Conservation (phyloP, 2,888 invertebrate species). For the Macaria notata region DNA sequence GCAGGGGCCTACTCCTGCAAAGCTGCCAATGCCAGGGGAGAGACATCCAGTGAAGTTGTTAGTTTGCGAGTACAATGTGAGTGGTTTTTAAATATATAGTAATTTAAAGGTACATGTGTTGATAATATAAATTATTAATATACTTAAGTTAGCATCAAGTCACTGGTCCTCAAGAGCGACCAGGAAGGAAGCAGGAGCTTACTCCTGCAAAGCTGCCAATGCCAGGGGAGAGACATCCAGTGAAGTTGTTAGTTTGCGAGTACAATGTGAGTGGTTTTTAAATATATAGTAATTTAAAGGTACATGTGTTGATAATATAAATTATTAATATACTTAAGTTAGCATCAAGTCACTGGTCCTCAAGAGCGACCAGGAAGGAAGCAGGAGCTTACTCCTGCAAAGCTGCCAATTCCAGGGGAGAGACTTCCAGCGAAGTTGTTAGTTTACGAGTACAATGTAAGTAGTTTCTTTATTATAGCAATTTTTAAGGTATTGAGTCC, state of each 20-base stretch:
- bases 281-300: too few species aligned
- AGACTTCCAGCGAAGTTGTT: constrained; percentile 89
- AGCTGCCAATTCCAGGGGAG: constrained; percentile 91
- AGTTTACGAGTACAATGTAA: constrained; percentile 82
- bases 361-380: constrained; percentile 91
- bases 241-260: constrained; percentile 87
- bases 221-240: constrained; percentile 91
- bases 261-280: constrained; percentile 94
- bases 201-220: constrained; percentile 92
- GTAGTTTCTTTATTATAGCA: too few species aligned
- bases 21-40: constrained; percentile 91
- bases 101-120: too few species aligned
- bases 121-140: too few species aligned
- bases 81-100: too few species aligned
- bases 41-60: constrained; percentile 89
- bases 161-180: constrained; percentile 93
- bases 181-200: constrained; percentile 90
- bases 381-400: constrained; percentile 92
- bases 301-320: too few species aligned
- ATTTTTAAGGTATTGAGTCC: too few species aligned
- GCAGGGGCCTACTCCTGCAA: constrained; percentile 92
- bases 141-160: constrained; percentile 94
- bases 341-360: constrained; percentile 93
- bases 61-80: constrained; percentile 91
- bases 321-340: too few species aligned